A percentile compares a stretch with the other conserved stretches of the same genome.
Evolutionary conservation across 2,113 vertebrate genomes (phyloP).

Genomic region (Speoplatyrhinus poulsoni): DNA sequence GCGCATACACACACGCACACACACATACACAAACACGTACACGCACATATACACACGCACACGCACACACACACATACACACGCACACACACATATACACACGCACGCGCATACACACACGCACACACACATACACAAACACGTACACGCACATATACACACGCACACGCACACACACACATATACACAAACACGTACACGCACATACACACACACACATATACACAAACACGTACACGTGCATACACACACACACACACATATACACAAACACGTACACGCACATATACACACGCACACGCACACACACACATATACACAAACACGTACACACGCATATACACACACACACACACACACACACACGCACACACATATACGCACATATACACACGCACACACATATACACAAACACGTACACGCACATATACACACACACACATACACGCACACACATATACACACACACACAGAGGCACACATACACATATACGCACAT

Average conservation of each 20-base stretch:
- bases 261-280: not conserved
- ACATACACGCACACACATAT: not conserved
- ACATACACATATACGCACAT: not conserved
- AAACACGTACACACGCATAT: not conserved
- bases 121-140: not conserved
- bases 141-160: not conserved
- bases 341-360: slow-evolving; percentile 20
- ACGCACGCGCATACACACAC: not conserved
- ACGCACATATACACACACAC: not conserved
- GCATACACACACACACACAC: slow-evolving; percentile 11
- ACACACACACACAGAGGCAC: slow-evolving; percentile 25
- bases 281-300: not conserved
- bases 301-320: not conserved
- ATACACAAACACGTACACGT: not conserved
- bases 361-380: slow-evolving; percentile 26
- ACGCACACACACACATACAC: slow-evolving; percentile 34
- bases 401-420: not conserved
- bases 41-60: slow-evolving; percentile 18
- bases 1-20: not conserved
- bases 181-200: not conserved
- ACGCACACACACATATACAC: slow-evolving; percentile 22
- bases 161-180: not conserved
- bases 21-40: not conserved
- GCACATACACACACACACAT: not conserved
- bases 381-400: slow-evolving; percentile 12